phyloP scores from a whole-genome alignment of 2,113 vertebrate species.

The Boleophthalmus pectinirostris region DNA sequence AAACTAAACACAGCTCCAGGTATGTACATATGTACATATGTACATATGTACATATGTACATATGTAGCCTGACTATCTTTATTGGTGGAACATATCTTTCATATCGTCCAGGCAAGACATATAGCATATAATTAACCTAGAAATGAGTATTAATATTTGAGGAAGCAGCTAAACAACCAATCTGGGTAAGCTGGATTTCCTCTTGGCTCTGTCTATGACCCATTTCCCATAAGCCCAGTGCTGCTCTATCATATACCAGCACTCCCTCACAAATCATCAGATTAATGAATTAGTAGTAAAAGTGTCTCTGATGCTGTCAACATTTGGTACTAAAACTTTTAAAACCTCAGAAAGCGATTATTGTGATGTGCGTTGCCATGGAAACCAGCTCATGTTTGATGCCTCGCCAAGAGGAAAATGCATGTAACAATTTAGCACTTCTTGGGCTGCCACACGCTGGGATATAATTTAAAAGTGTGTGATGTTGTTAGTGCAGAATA shows the following conservation, averaged over 20 bases:
- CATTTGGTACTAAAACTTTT: slow-evolving; percentile 1
- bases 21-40: too few relatives aligned
- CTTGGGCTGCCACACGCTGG: slow-evolving; percentile 15
- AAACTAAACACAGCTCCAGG: too few relatives aligned
- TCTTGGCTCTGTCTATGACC: slow-evolving; percentile 47
- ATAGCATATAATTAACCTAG: slow-evolving; percentile 14
- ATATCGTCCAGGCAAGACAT: neutral
- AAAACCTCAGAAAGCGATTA: slow-evolving; percentile 6
- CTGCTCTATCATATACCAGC: slow-evolving; percentile 1
- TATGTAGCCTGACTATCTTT: too few relatives aligned
- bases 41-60: too few relatives aligned
- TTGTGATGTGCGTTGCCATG: slow-evolving; percentile 39
- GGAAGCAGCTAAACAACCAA: slow-evolving; percentile 41
- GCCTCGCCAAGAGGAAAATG: slow-evolving; percentile 19
- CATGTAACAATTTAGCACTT: slow-evolving; percentile 16
- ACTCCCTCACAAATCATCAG: slow-evolving; percentile 26
- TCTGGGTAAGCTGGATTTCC: slow-evolving; percentile 58
- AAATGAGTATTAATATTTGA: slow-evolving; percentile 20
- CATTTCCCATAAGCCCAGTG: slow-evolving; percentile 42
- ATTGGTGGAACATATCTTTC: too few relatives aligned
- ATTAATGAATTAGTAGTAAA: slow-evolving; percentile 42
- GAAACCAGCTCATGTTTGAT: slow-evolving; percentile 29
- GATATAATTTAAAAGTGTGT: slow-evolving; percentile 10
- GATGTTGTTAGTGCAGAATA: slow-evolving; percentile 3
- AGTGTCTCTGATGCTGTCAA: slow-evolving; percentile 30